Evolutionary conservation across 2,888 invertebrate genomes (phyloP).

Genomic region (Scotopteryx bipunctaria): DNA sequence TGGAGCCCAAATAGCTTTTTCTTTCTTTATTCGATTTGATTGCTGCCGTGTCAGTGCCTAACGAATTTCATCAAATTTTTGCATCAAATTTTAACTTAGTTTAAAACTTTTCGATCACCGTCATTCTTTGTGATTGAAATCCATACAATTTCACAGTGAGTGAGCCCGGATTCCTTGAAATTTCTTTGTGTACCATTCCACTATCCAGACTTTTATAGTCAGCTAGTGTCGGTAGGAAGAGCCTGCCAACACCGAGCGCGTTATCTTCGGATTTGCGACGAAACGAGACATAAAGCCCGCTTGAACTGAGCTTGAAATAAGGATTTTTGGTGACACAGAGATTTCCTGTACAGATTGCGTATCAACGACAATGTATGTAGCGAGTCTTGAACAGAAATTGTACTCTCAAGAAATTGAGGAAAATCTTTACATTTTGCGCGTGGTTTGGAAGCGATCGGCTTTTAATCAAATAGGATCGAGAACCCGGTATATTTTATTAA

Average conservation of each 20-base stretch:
- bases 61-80: constrained; percentile 27
- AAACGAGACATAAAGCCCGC: constrained; percentile 64
- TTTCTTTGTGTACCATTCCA: constrained; percentile 42
- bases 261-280: constrained; percentile 66
- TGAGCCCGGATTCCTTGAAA: constrained; percentile 52
- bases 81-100: constrained; percentile 42
- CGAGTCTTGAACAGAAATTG: constrained; percentile 36
- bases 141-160: constrained; percentile 57
- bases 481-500: constrained; percentile 28
- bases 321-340: constrained; percentile 54
- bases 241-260: constrained; percentile 46
- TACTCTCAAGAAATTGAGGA: constrained; percentile 36
- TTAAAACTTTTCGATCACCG: constrained; percentile 42
- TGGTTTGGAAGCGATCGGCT: constrained; percentile 30
- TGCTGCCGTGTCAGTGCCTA: constrained; percentile 12
- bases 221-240: constrained; percentile 41
- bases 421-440: constrained; percentile 33
- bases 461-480: constrained; percentile 30
- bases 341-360: constrained; percentile 52
- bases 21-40: constrained; percentile 13
- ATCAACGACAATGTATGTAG: constrained; percentile 44
- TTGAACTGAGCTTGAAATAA: constrained; percentile 54
- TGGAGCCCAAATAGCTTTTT: constrained; percentile 15
- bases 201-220: constrained; percentile 50
- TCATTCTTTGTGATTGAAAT: constrained; percentile 49